phyloP scores from a whole-genome alignment of 1,140 invertebrate species.

The Tachypleus tridentatus region DNA sequence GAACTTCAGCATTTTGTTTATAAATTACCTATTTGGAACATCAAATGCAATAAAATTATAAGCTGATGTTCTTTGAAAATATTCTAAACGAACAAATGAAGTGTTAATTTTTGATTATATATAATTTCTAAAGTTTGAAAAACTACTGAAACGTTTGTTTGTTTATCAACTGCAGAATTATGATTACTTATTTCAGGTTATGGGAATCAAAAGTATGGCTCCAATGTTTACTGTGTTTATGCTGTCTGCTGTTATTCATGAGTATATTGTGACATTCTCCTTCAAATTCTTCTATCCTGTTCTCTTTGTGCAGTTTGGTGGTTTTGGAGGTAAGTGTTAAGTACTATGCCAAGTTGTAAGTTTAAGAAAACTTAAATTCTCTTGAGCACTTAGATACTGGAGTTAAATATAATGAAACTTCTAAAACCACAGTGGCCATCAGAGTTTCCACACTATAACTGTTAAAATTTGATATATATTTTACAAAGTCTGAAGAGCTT shows the following conservation, averaged over 20 bases:
- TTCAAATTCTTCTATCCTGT: constrained; percentile 40
- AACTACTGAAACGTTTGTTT: too few species aligned
- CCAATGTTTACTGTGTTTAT: constrained; percentile 31
- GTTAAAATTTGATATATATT: too few species aligned
- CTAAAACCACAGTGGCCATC: too few species aligned
- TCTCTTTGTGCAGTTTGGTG: constrained; percentile 37
- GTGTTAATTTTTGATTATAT: too few species aligned
- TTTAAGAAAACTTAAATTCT: neutral
- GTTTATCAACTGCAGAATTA: too few species aligned
- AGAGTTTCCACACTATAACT: too few species aligned
- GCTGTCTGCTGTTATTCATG: constrained; percentile 39
- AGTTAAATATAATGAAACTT: neutral
- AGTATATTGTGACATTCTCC: constrained; percentile 36
- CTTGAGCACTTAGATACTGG: neutral
- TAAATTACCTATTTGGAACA: constrained; percentile 22
- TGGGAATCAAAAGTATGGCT: constrained; percentile 10
- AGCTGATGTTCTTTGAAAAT: neutral
- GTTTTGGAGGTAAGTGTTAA: constrained; percentile 35
- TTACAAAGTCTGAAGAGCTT: too few species aligned
- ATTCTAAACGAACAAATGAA: constrained; percentile 1
- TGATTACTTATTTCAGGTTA: constrained; percentile 4
- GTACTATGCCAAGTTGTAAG: neutral
- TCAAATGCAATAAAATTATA: constrained; percentile 8
- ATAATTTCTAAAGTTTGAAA: too few species aligned
- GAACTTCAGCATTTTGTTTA: neutral